Conservation (phyloP, 2,888 invertebrate genomes). For the Lagria hirta region DNA sequence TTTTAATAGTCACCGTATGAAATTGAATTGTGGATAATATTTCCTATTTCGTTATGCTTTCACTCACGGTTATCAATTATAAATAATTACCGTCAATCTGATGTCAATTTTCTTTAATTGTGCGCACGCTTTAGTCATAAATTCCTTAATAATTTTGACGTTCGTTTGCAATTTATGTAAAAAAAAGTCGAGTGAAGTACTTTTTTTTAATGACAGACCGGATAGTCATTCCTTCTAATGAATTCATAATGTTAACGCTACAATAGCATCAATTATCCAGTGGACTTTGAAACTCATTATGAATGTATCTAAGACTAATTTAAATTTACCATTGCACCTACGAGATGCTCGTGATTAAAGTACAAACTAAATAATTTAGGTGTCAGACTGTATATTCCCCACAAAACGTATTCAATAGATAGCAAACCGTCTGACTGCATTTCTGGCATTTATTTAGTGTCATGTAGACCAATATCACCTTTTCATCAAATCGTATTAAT, state of each 20-base stretch:
- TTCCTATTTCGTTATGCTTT: constrained; percentile 26
- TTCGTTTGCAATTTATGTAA: constrained; percentile 3
- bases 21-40: constrained; percentile 15
- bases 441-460: too few species aligned
- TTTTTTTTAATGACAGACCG: too few species aligned
- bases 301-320: constrained; percentile 12
- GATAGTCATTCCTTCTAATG: constrained; percentile 11
- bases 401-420: too few species aligned
- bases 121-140: constrained; percentile 15
- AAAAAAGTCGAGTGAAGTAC: too few species aligned
- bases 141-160: constrained; percentile 8
- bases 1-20: constrained; percentile 17
- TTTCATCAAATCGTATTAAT: too few species aligned
- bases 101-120: constrained; percentile 20
- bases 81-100: constrained; percentile 23
- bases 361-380: too few species aligned
- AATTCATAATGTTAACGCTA: constrained; percentile 7
- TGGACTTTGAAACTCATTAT: constrained; percentile 13
- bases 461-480: too few species aligned
- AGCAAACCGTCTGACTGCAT: too few species aligned
- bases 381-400: too few species aligned
- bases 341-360: too few species aligned
- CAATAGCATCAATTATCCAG: constrained; percentile 10
- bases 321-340: constrained; percentile 13
- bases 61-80: constrained; percentile 27